Percentiles rank a stretch among this genome's conserved stretches.
phyloP scores from a whole-genome alignment of 2,888 invertebrate genomes.

The Pediacus dermestoides region DNA sequence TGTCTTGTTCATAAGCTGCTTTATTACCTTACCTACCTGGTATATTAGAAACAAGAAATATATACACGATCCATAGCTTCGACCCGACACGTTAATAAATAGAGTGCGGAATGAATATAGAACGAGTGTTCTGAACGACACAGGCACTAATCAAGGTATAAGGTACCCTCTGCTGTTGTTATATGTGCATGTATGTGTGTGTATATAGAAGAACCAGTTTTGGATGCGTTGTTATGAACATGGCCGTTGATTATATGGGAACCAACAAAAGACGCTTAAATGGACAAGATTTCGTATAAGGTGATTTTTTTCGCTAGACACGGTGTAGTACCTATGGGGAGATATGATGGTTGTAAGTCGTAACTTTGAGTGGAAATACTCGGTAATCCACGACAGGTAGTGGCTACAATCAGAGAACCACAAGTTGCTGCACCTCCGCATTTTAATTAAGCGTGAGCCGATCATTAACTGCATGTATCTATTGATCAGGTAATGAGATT shows the following conservation, averaged over 20 bases:
- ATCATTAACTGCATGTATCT: conserved; percentile 44
- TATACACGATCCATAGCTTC: conserved; percentile 15
- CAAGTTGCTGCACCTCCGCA: conserved; percentile 36
- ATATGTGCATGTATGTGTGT: conserved; percentile 12
- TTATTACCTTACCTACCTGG: conserved; percentile 44
- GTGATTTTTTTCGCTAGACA: conserved; percentile 4
- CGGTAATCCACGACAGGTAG: conserved; percentile 26
- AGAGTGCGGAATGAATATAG: conserved; percentile 38
- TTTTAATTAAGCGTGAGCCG: conserved; percentile 48
- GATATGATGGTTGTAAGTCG: conserved; percentile 35
- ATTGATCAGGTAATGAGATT: conserved; percentile 45
- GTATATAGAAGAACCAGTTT: conserved; percentile 39
- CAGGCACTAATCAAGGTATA: conserved; percentile 20
- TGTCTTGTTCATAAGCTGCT: conserved; percentile 48
- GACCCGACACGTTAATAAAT: conserved; percentile 38
- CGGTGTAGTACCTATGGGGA: conserved; percentile 20
- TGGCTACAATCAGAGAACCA: conserved; percentile 20
- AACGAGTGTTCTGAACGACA: conserved; percentile 12
- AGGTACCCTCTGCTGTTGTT: conserved; percentile 18
- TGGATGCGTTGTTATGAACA: conserved; percentile 31
- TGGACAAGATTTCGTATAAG: too few relatives aligned
- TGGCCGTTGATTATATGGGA: conserved; percentile 39
- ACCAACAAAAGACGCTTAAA: too few relatives aligned
- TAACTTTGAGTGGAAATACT: conserved; percentile 25
- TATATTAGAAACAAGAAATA: too few relatives aligned